Base-by-base conservation (phyloP, 2,113 vertebrate genomes). In the Lipophrys pholis region DNA sequence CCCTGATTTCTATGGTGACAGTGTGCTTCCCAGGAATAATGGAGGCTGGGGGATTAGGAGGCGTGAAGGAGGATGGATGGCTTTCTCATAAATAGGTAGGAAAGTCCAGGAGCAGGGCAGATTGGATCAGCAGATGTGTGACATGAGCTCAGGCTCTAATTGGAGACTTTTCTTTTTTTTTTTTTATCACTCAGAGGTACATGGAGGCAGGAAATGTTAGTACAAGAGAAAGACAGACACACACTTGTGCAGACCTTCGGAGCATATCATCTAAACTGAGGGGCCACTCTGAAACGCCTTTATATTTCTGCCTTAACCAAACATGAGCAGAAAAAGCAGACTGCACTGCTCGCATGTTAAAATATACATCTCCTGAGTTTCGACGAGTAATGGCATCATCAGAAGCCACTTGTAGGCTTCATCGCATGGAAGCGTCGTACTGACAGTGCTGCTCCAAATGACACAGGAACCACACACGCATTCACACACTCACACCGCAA, bases 31-130 rank as follows among this genome's bases (percentile, higher is more conserved):
- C 87, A 89, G 88, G 91, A 92, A 92, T 91, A 92, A 91, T 88
- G 86, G 91, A 90, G 89, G 90, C 92, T 77, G 80, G 78, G 90
- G 93, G 92, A 94, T 92, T 92, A 90, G 83, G 84, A 92, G 90
- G 90, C 85, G 85, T 89, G 89, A 94, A 92, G 79, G 88, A 76
- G 73, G 84, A 91, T 81, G 84, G 90, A 90, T 93, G 91, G 88
- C 88, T 92, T 92, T 94, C 91, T 94, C 93, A 90, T 92, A 90
- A 92, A 93, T 91, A 94, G 91, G 91, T 93, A 93, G 88, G 90
- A 92, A 90, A 93, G 89, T 94, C 89, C 89, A 86, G 83, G 82
- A 90, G 89, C 82, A 65, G 87, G 61, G 73, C 78, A 87, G 85
- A 94, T 91, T 87, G 90, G 83, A 92, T 93, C 89, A 88, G 75